Base-by-base conservation (phyloP, 2,888 invertebrate genomes). In the Toxonevra muliebris region DNA sequence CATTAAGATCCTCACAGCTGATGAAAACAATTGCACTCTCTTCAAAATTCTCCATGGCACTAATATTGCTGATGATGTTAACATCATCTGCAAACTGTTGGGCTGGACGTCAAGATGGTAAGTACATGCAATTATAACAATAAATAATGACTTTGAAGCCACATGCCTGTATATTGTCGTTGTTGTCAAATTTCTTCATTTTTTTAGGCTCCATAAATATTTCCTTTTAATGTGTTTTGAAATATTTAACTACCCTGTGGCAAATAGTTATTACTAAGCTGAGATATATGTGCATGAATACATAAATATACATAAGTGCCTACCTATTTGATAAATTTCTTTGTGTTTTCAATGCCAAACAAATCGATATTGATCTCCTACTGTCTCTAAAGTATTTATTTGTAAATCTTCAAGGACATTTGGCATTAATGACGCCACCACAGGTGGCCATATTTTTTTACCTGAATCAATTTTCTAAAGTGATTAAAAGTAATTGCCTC, bases 51-150 rank as follows among this genome's bases (percentile, higher is more conserved):
- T 30, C 30, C 10, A n/a, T 61, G 71, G 62, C 71, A 71, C 70
- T 74, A 65, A 69, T 66, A 61, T 69, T 80, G 73, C 73, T 82
- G 74, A 74, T 82, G 75, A 74, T 79, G 73, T 72, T 82, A 70
- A 79, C 78, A 74, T 75, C 82, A 76, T 79, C 81, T 71, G 78
- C 80, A 65, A 78, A 79, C 72, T 82, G 83, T 74, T 77, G 79
- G 78, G 80, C 79, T 71, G 79, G 80, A 69, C 80, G 83, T 62
- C 81, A 82, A 79, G 84, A 84, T 80, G 83, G 84, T 84, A 71
- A 82, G 84, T 81, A 68, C 30, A 30, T 30, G 30, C 30, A 30
- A 30, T 30, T 30, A 30, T 30, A 30, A 30, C 5, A 15, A 61
- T 17, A 55, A 48, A 48, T n/a, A 3, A 48, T n/a, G 48, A 48